These are phyloP conservation scores for Eretmocerus hayati DNA, from an alignment of 2,888 invertebrate species.

Conservation along the genomic window DNA sequence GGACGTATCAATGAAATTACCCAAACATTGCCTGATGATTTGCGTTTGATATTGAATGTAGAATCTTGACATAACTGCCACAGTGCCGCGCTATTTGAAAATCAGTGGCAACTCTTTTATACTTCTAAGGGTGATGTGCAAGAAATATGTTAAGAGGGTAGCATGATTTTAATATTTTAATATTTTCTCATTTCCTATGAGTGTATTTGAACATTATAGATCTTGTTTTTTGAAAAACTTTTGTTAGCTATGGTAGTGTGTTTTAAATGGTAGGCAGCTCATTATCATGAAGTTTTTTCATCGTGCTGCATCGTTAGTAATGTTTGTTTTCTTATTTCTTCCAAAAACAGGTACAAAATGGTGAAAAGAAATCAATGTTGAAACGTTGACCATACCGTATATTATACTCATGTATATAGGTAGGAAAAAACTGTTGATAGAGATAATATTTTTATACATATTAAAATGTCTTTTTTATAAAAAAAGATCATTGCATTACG, in stretches of 20 bases:
- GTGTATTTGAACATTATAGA: background rate
- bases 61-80: constrained; percentile 45
- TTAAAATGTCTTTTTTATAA: constrained; percentile 18
- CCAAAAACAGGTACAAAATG: background rate
- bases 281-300: background rate
- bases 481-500: constrained; percentile 8
- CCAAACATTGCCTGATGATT: constrained; percentile 76
- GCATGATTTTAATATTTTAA: background rate
- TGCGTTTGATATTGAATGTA: constrained; percentile 69
- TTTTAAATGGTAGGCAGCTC: constrained; percentile 5
- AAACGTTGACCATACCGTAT: constrained; percentile 12
- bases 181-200: constrained; percentile 1
- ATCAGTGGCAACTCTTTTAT: constrained; percentile 16
- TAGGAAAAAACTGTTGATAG: constrained; percentile 19
- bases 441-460: constrained; percentile 21
- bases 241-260: constrained; percentile 8
- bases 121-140: constrained; percentile 15
- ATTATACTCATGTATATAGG: constrained; percentile 22
- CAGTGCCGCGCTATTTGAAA: constrained; percentile 10
- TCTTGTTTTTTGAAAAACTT: background rate
- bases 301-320: background rate
- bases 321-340: background rate
- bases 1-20: constrained; percentile 74
- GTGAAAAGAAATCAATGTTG: constrained; percentile 1
- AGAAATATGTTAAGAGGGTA: constrained; percentile 7